A percentile compares a stretch with the other conserved stretches of the same genome.
These are phyloP conservation scores for Neotoma lepida DNA, from an alignment of 2,113 vertebrate genomes.

Conservation along the genomic window DNA sequence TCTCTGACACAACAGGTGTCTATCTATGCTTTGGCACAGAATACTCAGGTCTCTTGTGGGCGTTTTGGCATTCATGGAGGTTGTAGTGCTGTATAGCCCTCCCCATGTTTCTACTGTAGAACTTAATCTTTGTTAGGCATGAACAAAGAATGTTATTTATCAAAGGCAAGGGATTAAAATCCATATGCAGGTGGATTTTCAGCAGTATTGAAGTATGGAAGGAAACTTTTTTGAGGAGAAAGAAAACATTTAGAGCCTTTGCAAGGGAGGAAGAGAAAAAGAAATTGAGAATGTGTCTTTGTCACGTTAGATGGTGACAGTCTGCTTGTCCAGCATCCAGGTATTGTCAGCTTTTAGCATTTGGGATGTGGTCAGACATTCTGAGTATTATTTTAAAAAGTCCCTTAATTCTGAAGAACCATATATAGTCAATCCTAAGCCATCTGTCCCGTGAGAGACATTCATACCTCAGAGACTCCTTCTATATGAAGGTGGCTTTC, in stretches of 20 bases:
- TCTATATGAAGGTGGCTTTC: not conserved
- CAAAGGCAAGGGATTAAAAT: not conserved
- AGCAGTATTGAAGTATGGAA: not conserved
- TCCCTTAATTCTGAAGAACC: not conserved
- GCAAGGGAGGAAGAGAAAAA: not conserved
- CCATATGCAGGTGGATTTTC: not conserved
- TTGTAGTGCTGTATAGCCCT: not conserved
- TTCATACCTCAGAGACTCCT: not conserved
- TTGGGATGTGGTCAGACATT: not conserved
- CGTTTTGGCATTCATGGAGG: not conserved
- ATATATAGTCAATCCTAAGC: not conserved
- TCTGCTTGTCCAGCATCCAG: not conserved
- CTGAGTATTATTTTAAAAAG: not conserved
- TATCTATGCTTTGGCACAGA: not conserved
- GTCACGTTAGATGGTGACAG: too few relatives aligned
- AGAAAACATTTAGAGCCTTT: not conserved
- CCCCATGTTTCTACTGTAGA: not conserved
- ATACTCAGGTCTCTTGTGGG: not conserved
- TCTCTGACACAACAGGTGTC: not conserved
- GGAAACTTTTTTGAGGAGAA: not conserved
- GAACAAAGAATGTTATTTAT: not conserved
- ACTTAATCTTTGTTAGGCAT: not conserved
- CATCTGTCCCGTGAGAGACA: fast-evolving
- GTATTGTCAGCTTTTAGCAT: not conserved
- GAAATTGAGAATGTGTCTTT: not conserved